Evolutionary conservation across 2,797 vertebrate genomes (phyloP).

Genomic region (Schizopygopsis pylzovi): DNA sequence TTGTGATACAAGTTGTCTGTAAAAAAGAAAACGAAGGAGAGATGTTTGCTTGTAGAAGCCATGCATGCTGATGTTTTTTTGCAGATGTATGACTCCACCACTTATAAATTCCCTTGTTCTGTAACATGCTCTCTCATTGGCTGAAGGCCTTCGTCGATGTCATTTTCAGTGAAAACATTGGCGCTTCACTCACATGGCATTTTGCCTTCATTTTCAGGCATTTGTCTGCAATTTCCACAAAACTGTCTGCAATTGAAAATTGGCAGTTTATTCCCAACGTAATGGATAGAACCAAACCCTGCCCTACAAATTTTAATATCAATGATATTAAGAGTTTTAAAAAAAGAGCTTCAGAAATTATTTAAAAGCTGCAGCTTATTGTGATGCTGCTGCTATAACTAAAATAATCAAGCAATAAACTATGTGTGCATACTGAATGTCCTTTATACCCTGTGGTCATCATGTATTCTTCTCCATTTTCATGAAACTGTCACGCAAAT

Average conservation of each 20-base stretch:
- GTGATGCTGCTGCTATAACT: neutral
- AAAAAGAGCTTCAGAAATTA: neutral
- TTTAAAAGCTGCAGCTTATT: neutral
- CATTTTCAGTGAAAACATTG: too few relatives aligned
- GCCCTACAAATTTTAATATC: neutral
- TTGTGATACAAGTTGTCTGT: neutral
- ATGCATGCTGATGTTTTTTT: too few relatives aligned
- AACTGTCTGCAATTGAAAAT: neutral
- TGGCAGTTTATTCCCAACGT: neutral
- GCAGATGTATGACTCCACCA: too few relatives aligned
- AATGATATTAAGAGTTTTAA: neutral
- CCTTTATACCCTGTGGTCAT: constrained; percentile 11
- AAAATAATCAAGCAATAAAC: neutral
- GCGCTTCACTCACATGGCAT: too few relatives aligned
- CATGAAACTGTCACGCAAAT: neutral
- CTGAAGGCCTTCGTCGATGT: too few relatives aligned
- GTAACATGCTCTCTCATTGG: too few relatives aligned
- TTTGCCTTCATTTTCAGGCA: too few relatives aligned
- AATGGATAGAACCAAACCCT: neutral
- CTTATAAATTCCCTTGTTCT: too few relatives aligned
- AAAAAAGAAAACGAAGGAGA: neutral
- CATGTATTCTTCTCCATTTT: constrained; percentile 15
- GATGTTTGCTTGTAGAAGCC: neutral
- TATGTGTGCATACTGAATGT: constrained; percentile 4
- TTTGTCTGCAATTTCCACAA: too few relatives aligned